Conservation (phyloP, 2,797 vertebrate genomes). For the Vespertilio murinus region DNA sequence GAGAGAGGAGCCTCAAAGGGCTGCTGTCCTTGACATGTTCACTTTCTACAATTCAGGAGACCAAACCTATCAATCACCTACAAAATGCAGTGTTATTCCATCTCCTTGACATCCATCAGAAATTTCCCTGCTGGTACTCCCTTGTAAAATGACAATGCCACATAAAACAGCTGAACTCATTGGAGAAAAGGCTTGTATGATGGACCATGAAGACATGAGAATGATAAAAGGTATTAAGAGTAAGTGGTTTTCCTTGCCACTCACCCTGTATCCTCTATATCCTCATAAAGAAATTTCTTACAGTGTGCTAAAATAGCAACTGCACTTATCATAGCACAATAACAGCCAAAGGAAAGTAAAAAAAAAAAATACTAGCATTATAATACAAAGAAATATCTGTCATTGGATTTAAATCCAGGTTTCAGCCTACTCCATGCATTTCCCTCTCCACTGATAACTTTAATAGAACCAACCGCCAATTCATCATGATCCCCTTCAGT, state of each 20-base stretch:
- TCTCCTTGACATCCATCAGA: neutral
- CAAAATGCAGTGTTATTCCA: neutral
- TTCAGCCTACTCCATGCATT: neutral
- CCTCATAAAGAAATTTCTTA: neutral
- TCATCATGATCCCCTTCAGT: neutral
- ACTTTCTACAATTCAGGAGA: neutral
- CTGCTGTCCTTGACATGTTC: neutral
- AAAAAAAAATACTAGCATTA: neutral
- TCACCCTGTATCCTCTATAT: neutral
- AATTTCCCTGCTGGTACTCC: neutral
- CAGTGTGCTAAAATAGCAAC: neutral
- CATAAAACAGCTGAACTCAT: neutral
- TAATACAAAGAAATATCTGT: neutral
- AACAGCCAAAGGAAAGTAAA: neutral
- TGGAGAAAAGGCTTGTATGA: neutral
- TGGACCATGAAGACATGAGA: neutral
- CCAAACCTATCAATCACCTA: neutral
- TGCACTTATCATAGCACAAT: neutral
- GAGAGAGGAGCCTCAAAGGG: neutral
- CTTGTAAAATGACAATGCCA: neutral
- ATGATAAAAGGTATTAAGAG: conserved; percentile 7
- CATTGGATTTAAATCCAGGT: neutral
- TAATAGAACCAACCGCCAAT: conserved; percentile 49
- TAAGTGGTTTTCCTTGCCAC: neutral
- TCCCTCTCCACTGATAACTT: conserved; percentile 9